Conservation (phyloP, 2,797 vertebrate genomes). For the Ispidina lecontei region DNA sequence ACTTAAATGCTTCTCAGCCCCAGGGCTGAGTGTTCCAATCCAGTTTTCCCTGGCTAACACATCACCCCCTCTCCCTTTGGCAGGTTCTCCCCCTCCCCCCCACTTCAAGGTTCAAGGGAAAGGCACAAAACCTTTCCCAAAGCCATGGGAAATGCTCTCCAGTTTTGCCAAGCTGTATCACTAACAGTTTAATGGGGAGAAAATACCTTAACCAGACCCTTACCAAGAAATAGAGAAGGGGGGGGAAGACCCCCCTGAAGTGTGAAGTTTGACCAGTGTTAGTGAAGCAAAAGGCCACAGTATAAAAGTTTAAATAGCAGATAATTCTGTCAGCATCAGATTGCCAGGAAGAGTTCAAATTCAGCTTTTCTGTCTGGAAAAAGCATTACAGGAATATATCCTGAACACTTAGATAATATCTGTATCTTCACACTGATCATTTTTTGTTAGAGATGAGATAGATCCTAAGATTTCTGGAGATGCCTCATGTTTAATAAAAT, state of each 20-base stretch:
- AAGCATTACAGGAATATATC: background rate
- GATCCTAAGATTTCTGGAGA: constrained; percentile 45
- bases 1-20: background rate
- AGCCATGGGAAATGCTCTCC: background rate
- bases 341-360: constrained; percentile 17
- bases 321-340: background rate
- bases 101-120: constrained; percentile 35
- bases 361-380: background rate
- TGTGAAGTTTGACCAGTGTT: background rate
- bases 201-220: background rate
- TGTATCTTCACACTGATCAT: background rate
- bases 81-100: background rate
- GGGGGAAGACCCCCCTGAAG: background rate
- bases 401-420: background rate
- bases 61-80: background rate
- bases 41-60: background rate
- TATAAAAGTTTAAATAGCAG: background rate
- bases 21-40: background rate
- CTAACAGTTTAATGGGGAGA: background rate
- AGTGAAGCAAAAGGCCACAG: background rate
- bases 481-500: constrained; percentile 60
- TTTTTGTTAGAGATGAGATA: constrained; percentile 32
- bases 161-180: background rate
- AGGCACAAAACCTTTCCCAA: background rate
- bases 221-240: background rate